phyloP scores from a whole-genome alignment of 2,113 vertebrate genomes.

The Xiphorhynchus elegans region DNA sequence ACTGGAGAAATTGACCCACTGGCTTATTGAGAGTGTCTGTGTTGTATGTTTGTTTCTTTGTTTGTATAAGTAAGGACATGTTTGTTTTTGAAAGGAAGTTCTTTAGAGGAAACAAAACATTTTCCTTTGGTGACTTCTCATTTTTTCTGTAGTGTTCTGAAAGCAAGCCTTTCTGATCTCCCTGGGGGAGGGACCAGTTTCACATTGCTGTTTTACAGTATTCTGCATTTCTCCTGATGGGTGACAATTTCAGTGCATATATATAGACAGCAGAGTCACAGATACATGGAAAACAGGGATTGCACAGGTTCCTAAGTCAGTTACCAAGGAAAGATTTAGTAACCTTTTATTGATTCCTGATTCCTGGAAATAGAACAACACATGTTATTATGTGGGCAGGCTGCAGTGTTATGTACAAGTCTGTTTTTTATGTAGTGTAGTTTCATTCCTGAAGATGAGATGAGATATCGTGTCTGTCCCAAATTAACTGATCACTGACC shows the following conservation, averaged over 20 bases:
- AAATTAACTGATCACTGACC: not conserved
- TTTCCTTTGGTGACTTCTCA: not conserved
- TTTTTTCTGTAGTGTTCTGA: not conserved
- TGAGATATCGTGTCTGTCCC: not conserved
- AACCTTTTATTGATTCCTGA: not conserved
- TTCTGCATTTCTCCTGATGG: not conserved
- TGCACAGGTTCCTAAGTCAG: not conserved
- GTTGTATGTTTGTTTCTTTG: not conserved
- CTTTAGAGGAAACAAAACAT: not conserved
- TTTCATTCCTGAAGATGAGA: not conserved
- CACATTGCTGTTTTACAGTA: not conserved
- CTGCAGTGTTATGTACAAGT: not conserved
- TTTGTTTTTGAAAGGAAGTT: constrained; percentile 5
- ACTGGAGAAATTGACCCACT: not conserved
- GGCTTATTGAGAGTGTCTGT: not conserved
- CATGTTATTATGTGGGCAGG: not conserved
- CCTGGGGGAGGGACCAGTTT: not conserved
- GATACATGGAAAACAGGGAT: not conserved
- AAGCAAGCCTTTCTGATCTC: not conserved
- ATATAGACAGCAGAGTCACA: not conserved
- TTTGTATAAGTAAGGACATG: not conserved
- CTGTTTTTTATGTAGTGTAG: not conserved
- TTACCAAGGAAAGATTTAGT: not conserved
- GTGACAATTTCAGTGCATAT: not conserved
- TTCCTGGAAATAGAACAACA: not conserved